phyloP scores from a whole-genome alignment of 2,113 vertebrate genomes.

The Clarias magur region DNA sequence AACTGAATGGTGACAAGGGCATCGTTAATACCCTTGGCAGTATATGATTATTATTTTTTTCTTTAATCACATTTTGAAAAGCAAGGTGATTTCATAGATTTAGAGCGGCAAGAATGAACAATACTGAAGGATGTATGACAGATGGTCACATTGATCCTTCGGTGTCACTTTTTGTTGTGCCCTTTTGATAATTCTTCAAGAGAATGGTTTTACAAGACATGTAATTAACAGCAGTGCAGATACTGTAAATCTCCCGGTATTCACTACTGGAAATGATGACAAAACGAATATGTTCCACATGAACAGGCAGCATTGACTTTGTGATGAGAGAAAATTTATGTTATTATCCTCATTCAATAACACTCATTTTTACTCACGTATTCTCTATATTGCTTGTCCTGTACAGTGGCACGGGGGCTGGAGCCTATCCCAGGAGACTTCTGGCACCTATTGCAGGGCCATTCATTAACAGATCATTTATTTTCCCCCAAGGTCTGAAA shows the following conservation, averaged over 20 bases:
- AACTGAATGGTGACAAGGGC: background rate
- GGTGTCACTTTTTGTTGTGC: constrained; percentile 25
- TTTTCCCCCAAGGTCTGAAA: background rate
- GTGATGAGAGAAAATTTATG: constrained; percentile 25
- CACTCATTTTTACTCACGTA: background rate
- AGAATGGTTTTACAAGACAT: constrained; percentile 36
- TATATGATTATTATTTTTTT: background rate
- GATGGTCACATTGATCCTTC: constrained; percentile 11
- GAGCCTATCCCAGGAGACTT: no score
- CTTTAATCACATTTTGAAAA: background rate
- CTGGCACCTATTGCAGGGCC: no score
- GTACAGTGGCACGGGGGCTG: no score
- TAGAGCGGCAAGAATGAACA: background rate
- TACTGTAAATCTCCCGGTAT: constrained; percentile 8
- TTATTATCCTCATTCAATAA: constrained; percentile 17
- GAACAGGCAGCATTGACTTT: background rate
- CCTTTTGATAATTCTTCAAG: constrained; percentile 31
- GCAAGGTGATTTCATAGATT: constrained; percentile 6
- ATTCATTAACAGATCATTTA: no score
- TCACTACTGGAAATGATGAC: background rate
- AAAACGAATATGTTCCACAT: constrained; percentile 31
- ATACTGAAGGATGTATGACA: background rate
- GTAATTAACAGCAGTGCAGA: constrained; percentile 28
- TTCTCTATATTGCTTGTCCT: no score
- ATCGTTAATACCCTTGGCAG: background rate